phyloP scores from a whole-genome alignment of 2,888 invertebrate species.

The Volucella inflata region DNA sequence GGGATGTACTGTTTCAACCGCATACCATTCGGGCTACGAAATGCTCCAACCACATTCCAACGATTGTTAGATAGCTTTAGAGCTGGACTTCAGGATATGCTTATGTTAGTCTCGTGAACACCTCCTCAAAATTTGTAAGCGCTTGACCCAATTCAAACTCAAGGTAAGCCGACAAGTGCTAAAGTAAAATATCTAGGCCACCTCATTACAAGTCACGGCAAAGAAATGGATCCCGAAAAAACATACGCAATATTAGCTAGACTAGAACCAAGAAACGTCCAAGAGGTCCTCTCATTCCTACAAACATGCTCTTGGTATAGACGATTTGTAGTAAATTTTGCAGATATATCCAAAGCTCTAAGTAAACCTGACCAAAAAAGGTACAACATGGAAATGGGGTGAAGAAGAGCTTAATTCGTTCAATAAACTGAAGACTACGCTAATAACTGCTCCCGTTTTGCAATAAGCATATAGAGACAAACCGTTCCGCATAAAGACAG shows the following conservation, averaged over 20 bases:
- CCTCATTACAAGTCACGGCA: constrained; percentile 30
- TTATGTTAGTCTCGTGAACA: too few species aligned
- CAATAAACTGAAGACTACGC: not conserved
- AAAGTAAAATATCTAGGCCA: constrained; percentile 34
- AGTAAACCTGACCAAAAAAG: constrained; percentile 77
- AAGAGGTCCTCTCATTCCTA: constrained; percentile 70
- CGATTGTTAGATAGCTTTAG: too few species aligned
- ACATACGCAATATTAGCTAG: constrained; percentile 64
- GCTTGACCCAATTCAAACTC: too few species aligned
- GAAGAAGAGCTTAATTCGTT: too few species aligned
- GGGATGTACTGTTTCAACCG: too few species aligned
- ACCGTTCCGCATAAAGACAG: constrained; percentile 6
- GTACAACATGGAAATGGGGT: constrained; percentile 48
- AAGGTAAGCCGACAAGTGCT: not conserved
- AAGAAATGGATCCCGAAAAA: constrained; percentile 65
- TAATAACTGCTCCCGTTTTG: constrained; percentile 73
- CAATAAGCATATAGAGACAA: constrained; percentile 73
- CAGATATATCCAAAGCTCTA: constrained; percentile 76
- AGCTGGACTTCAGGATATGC: too few species aligned
- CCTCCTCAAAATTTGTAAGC: too few species aligned
- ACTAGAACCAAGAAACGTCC: constrained; percentile 69
- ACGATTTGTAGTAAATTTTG: constrained; percentile 45
- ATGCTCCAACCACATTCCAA: too few species aligned
- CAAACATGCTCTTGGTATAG: constrained; percentile 60
- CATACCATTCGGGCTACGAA: too few species aligned